phyloP scores from a whole-genome alignment of 2,888 invertebrate genomes.

The Mesochorus sp. region DNA sequence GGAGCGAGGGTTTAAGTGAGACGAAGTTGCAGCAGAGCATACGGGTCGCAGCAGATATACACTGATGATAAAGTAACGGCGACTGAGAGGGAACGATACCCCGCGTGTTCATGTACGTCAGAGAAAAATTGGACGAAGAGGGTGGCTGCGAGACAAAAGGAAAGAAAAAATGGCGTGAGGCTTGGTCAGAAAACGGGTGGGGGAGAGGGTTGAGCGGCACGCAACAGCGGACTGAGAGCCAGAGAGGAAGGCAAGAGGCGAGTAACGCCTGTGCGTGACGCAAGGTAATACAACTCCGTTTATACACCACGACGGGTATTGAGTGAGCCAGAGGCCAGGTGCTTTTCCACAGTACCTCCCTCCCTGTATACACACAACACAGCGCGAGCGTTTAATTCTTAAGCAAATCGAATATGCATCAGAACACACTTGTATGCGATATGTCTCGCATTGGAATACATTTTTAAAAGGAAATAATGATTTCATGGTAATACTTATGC shows the following conservation, averaged over 20 bases:
- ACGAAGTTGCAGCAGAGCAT: constrained; percentile 16
- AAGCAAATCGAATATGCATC: too few relatives aligned
- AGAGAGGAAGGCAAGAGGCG: not conserved
- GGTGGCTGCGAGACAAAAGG: not conserved
- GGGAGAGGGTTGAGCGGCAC: constrained; percentile 1
- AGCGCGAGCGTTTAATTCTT: too few relatives aligned
- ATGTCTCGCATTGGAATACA: too few relatives aligned
- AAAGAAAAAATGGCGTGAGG: not conserved
- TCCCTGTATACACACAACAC: too few relatives aligned
- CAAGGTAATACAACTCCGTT: constrained; percentile 46
- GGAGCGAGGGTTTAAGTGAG: not conserved
- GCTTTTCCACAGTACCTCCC: too few relatives aligned
- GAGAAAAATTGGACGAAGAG: not conserved
- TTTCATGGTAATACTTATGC: too few relatives aligned
- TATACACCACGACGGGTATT: too few relatives aligned
- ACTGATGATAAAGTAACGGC: constrained; percentile 13
- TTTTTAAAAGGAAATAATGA: too few relatives aligned
- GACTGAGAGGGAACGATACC: constrained; percentile 25
- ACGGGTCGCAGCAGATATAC: not conserved
- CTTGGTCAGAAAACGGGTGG: constrained; percentile 16
- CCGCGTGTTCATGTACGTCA: not conserved
- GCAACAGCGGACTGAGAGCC: constrained; percentile 23
- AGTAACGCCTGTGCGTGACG: constrained; percentile 52
- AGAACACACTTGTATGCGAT: too few relatives aligned
- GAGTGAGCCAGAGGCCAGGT: too few relatives aligned